These are phyloP conservation scores for Teleogryllus oceanicus DNA, from an alignment of 2,888 invertebrate genomes.

Conservation along the genomic window DNA sequence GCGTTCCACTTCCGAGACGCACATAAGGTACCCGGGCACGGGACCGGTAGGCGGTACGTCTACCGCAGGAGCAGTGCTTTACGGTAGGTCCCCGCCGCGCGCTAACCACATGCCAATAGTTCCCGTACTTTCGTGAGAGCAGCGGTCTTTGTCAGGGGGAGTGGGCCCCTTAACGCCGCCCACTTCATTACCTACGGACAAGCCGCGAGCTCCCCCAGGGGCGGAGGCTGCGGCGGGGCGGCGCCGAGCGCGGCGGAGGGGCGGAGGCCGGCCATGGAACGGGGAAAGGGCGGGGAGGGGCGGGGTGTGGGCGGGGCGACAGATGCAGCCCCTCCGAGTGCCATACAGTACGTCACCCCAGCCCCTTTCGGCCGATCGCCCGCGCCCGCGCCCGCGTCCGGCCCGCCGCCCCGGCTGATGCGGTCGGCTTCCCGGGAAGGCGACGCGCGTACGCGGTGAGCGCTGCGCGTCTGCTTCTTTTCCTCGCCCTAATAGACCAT, in stretches of 20 bases:
- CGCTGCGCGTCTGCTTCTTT: conserved; percentile 1
- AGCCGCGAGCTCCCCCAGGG: background rate
- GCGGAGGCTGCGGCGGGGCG: background rate
- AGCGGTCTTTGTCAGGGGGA: background rate
- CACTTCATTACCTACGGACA: conserved; percentile 10
- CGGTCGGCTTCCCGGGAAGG: background rate
- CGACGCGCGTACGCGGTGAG: background rate
- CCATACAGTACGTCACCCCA: background rate
- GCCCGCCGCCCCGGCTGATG: background rate
- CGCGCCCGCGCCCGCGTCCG: background rate
- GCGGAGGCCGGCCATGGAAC: background rate
- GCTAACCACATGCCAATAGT: conserved; percentile 18
- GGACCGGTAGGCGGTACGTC: no score
- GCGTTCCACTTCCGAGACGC: no score
- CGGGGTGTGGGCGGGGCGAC: background rate
- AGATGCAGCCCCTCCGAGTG: conserved; percentile 20
- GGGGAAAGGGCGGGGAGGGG: background rate
- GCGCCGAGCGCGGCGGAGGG: background rate
- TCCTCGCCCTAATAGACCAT: conserved; percentile 12
- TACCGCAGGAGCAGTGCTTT: no score
- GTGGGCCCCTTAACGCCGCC: background rate
- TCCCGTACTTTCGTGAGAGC: background rate
- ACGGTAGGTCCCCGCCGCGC: background rate
- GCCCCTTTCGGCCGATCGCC: background rate
- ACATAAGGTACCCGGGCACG: no score